Evolutionary conservation across 2,113 vertebrate species (phyloP), one percentile per base, ranked within the genome.

Genomic region (Chaenogobius annularis): DNA sequence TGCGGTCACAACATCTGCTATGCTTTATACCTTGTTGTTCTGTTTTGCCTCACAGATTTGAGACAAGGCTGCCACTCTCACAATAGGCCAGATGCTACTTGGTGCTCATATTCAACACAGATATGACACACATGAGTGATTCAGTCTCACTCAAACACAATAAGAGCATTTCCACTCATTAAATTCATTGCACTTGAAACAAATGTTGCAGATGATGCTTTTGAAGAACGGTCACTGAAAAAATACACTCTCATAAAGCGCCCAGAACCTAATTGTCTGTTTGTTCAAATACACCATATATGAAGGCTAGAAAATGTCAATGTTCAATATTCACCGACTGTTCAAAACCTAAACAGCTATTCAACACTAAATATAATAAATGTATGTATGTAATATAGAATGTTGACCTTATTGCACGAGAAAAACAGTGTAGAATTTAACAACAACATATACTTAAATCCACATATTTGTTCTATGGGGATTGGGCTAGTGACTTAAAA

Each of bases 121-220:
- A 70, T 72, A 31, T 66, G 52, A 77, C 31, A 48, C 20, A 58
- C n/a, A 54, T 58, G 11, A 35, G 58, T 61, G 26, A 61, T 61
- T 61, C 58, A 61, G 23, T 61, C 23, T 31, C 20, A 52, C 48
- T 40, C 37, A 40, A 22, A 14, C 10, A 35, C 23, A 66, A 46
- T 62, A 61, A 22, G 74, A 61, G 4, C 23, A 35, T 22, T 43
- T 59, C 7, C 20, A 66, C 23, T 20, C 55, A 17, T 74, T 69
- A 67, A 47, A 71, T 11, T 3, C 58, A 71, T 82, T 80, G 79
- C 7, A 74, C 56, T 77, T 63, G 4, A 69, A 68, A 85, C 68
- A 83, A 83, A 44, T 22, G 40, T 19, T 50, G 55, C 74, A 82
- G 75, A 82, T 77, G 50, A 83, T 68, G 47, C 56, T 46, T 81